These are phyloP conservation scores for Hirtodrosophila alboralis DNA, from an alignment of 2,888 invertebrate species.

Conservation along the genomic window DNA sequence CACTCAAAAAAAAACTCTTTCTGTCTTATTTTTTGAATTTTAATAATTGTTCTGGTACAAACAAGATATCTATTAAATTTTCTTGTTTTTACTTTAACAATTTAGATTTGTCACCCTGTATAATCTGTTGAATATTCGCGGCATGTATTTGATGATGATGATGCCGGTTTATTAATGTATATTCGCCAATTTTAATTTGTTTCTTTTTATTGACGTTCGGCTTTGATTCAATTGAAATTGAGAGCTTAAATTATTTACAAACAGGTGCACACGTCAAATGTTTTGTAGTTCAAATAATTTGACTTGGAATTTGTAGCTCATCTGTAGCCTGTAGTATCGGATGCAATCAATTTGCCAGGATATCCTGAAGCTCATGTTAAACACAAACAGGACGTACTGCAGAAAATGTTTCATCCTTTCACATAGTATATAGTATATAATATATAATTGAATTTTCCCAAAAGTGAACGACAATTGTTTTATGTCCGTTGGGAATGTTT, in stretches of 20 bases:
- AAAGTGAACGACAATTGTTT: constrained; percentile 63
- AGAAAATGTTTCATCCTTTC: constrained; percentile 24
- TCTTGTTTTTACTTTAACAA: too few species aligned
- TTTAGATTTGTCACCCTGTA: constrained; percentile 15
- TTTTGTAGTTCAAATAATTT: constrained; percentile 44
- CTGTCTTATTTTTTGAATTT: too few species aligned
- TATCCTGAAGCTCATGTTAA: constrained; percentile 45
- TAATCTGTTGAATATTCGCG: neutral
- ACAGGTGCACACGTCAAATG: constrained; percentile 24
- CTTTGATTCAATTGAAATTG: constrained; percentile 29
- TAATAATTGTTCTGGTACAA: too few species aligned
- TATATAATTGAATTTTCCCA: constrained; percentile 50
- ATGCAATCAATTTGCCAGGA: constrained; percentile 47
- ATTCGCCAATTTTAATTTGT: too few species aligned
- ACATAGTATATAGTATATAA: neutral
- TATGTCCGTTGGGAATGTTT: constrained; percentile 20
- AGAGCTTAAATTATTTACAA: constrained; percentile 6
- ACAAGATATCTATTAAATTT: too few species aligned
- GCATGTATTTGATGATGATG: constrained; percentile 1
- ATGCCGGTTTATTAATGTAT: constrained; percentile 4
- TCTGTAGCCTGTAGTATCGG: constrained; percentile 17
- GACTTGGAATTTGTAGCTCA: constrained; percentile 16
- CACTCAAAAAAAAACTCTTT: too few species aligned
- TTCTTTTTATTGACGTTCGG: constrained; percentile 12
- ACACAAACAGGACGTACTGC: constrained; percentile 38